Evolutionary conservation across 2,113 vertebrate species (phyloP).

Genomic region (Bombycilla garrulus): DNA sequence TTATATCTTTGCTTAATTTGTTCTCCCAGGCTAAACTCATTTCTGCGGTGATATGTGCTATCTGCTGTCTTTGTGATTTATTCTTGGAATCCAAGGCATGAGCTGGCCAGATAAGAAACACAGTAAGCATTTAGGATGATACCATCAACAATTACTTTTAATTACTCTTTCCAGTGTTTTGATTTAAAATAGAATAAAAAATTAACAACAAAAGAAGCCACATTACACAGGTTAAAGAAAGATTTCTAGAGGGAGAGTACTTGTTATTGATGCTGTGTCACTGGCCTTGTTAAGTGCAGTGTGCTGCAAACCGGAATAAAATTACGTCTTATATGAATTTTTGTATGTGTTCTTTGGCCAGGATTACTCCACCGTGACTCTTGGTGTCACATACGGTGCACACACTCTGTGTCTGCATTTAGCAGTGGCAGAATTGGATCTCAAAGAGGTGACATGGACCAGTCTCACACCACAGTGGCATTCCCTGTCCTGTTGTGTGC

Average conservation of each 20-base stretch:
- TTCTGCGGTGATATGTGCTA: constrained; percentile 32
- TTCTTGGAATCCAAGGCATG: constrained; percentile 53
- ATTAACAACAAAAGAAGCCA: not conserved
- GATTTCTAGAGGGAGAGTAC: not conserved
- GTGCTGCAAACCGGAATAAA: constrained; percentile 45
- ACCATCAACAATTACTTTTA: constrained; percentile 57
- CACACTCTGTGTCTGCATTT: not conserved
- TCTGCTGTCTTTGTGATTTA: constrained; percentile 65
- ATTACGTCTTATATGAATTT: not conserved
- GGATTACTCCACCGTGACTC: not conserved
- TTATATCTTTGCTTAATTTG: constrained; percentile 43
- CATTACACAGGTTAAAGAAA: not conserved
- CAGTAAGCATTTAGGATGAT: constrained; percentile 53
- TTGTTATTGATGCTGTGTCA: not conserved
- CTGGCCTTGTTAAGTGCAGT: not conserved
- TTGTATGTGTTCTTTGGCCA: not conserved
- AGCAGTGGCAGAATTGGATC: not conserved
- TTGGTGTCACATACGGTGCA: not conserved
- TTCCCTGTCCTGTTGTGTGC: not conserved
- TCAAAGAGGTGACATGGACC: accelerated
- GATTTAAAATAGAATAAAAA: not conserved
- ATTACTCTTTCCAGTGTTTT: constrained; percentile 35
- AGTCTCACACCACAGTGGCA: not conserved
- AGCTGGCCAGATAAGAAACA: constrained; percentile 50
- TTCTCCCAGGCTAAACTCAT: constrained; percentile 37